Evolutionary conservation across 2,113 vertebrate genomes (phyloP).

Genomic region (Oncorhynchus clarkii): DNA sequence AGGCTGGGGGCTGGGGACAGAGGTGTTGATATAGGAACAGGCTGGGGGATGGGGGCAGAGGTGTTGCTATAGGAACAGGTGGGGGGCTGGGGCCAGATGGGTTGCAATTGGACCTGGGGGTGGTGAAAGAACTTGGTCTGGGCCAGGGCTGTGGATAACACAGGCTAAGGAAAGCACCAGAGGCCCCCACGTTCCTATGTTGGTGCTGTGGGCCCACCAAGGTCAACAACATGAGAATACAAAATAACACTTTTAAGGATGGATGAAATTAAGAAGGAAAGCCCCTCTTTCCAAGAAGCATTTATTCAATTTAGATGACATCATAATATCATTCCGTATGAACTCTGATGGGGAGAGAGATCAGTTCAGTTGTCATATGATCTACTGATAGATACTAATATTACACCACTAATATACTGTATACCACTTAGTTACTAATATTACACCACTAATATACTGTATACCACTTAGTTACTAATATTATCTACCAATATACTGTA

Average conservation of each 20-base stretch:
- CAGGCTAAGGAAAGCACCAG: constrained; percentile 47
- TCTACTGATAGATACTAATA: too few species aligned
- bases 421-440: too few species aligned
- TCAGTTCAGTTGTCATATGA: too few species aligned
- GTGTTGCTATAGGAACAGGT: too few species aligned
- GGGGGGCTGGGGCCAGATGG: too few species aligned
- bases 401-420: too few species aligned
- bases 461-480: too few species aligned
- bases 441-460: too few species aligned
- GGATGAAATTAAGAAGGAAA: constrained; percentile 4
- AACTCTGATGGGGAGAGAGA: too few species aligned
- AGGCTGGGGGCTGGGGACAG: neutral
- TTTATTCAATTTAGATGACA: constrained; percentile 12
- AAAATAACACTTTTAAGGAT: too few species aligned
- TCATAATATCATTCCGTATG: constrained; percentile 7
- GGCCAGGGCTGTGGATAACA: constrained; percentile 23
- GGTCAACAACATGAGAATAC: neutral
- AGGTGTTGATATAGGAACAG: neutral
- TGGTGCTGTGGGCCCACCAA: constrained; percentile 31
- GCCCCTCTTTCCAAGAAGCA: constrained; percentile 15
- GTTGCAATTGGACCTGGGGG: neutral
- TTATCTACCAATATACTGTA: too few species aligned
- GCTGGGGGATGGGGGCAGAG: too few species aligned
- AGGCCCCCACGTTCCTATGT: constrained; percentile 26
- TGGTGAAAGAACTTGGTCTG: constrained; percentile 9